Evolutionary conservation across 2,797 vertebrate species (phyloP), one percentile per base, ranked within the genome.

Genomic region (Typhlichthys eigenmanni): DNA sequence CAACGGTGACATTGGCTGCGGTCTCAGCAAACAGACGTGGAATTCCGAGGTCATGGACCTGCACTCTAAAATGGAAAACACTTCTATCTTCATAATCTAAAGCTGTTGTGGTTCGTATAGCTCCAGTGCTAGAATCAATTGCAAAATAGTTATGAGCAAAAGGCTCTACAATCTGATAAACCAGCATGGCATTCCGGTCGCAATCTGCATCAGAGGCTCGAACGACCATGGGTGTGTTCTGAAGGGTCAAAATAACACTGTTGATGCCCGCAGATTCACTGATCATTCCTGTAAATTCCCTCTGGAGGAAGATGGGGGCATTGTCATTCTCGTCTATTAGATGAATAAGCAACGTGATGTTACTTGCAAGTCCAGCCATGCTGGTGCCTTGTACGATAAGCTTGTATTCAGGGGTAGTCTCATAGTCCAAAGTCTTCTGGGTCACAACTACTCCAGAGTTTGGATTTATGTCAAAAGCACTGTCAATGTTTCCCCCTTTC

Each of bases 311-410:
- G 56, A 94, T 0, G 0, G 98, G 98, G 3, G 83, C 55, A 9
- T 98, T 98, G 89, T 99, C 98, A 60, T 99, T 99, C 82, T 99
- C 96, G 58, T 99, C 98, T 69, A 84, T 96, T 1, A 99, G 82
- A 60, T 97, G 97, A 62, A 98, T 86, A 0, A 90, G 5, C 55
- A 98, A 87, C 0, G 95, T 96, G 5, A 93, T 54, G 6, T 98
- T 98, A 59, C 93, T 91, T 24, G 95, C 90, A 64, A 95, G 84
- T 24, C 96, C 96, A 0, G 96, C 98, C 97, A 99, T 99, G 84
- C 98, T 99, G 43, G 95, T 97, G 62, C 92, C 96, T 89, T 98
- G 96, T 60, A 99, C 82, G 46, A 82, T 93, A 19, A 99, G 85
- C 47, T 75, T 90, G 73, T 98, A 98, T 29, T 91, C 64, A 38